These are phyloP conservation scores for Sesamia inferens DNA, from an alignment of 2,888 invertebrate genomes.

Conservation along the genomic window DNA sequence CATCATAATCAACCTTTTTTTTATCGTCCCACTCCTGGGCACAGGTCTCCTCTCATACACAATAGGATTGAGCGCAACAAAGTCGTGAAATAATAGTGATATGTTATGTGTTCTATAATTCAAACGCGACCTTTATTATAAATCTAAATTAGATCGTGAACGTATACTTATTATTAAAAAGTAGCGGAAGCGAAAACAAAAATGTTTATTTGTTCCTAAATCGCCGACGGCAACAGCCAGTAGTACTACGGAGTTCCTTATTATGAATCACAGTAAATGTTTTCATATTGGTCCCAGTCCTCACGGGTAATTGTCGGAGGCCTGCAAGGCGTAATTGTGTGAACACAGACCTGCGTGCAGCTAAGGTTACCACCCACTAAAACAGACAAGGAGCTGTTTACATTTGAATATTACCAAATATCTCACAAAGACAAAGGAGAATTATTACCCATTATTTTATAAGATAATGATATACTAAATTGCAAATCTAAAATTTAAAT, in stretches of 20 bases:
- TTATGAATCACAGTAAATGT: slow-evolving; percentile 55
- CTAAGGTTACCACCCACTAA: slow-evolving; percentile 46
- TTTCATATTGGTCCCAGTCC: slow-evolving; percentile 44
- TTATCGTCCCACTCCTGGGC: too few species aligned
- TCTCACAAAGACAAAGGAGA: slow-evolving; percentile 34
- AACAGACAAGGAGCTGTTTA: slow-evolving; percentile 7
- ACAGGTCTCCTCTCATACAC: too few species aligned
- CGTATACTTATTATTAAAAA: slow-evolving; percentile 16
- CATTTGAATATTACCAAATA: slow-evolving; percentile 49
- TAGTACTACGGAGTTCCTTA: slow-evolving; percentile 18
- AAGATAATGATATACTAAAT: slow-evolving; percentile 33
- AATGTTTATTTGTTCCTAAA: slow-evolving; percentile 48
- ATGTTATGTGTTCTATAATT: background rate
- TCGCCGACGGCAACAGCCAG: slow-evolving; percentile 8
- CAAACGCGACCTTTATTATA: background rate
- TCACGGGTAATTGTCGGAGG: slow-evolving; percentile 57
- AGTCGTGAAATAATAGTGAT: background rate
- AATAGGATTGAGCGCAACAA: background rate
- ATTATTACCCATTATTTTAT: slow-evolving; percentile 43
- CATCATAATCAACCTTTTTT: too few species aligned
- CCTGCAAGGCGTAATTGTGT: slow-evolving; percentile 70
- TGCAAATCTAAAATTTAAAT: slow-evolving; percentile 41
- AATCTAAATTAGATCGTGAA: slow-evolving; percentile 26
- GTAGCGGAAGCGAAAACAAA: slow-evolving; percentile 49
- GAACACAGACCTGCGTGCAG: slow-evolving; percentile 57